A percentile compares a stretch with the other conserved stretches of the same genome.
phyloP scores from a whole-genome alignment of 1,140 invertebrate species.

The Agrilus planipennis region DNA sequence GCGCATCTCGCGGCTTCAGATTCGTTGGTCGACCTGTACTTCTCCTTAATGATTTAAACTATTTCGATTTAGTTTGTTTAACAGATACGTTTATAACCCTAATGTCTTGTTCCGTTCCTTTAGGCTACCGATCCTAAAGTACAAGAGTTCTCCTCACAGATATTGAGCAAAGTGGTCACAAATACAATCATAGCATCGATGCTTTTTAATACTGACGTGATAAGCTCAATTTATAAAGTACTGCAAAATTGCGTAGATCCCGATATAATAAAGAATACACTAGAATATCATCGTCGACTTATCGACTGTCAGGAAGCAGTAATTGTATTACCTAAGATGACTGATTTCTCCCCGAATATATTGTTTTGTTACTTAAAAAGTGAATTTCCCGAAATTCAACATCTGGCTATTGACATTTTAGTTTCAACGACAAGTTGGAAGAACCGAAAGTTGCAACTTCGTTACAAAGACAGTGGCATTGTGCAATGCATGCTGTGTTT shows the following conservation, averaged over 20 bases:
- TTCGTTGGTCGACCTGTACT: no score
- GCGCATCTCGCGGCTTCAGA: no score
- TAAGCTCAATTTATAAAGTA: background rate
- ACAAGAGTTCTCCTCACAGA: background rate
- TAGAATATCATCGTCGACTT: background rate
- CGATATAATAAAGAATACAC: background rate
- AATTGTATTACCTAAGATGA: background rate
- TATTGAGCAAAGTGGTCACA: background rate
- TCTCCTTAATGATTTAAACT: no score
- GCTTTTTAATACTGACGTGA: background rate
- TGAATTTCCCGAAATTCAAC: background rate
- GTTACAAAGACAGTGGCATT: background rate
- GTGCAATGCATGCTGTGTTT: background rate
- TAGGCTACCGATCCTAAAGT: background rate
- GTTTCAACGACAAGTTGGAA: background rate
- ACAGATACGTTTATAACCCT: no score
- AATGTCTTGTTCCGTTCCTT: no score
- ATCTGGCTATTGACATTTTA: background rate
- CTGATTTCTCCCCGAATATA: conserved; percentile 1
- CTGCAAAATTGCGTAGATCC: background rate
- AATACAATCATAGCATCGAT: background rate
- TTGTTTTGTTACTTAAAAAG: background rate
- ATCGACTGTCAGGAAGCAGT: background rate
- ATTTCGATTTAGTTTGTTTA: no score
- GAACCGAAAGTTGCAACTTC: background rate